phyloP scores from a whole-genome alignment of 2,797 vertebrate genomes.

The Emys orbicularis region DNA sequence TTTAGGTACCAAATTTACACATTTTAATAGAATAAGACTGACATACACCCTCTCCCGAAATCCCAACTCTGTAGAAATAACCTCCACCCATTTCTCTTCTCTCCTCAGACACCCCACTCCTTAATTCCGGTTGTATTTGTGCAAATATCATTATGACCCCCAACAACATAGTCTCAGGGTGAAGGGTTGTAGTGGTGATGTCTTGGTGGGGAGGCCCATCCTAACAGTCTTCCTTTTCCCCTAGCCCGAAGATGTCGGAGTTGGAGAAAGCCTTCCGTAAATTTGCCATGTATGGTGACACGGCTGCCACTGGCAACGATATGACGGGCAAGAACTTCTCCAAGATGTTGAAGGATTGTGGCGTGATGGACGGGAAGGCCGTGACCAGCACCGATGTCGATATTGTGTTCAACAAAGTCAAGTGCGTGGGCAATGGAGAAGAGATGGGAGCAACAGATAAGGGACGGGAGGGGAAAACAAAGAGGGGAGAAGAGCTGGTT shows the following conservation, averaged over 20 bases:
- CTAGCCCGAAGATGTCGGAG: slow-evolving; percentile 61
- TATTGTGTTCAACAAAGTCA: slow-evolving; percentile 92
- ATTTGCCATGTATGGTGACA: slow-evolving; percentile 87
- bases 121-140: neutral
- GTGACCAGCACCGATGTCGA: slow-evolving; percentile 89
- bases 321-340: slow-evolving; percentile 91
- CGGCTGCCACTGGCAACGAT: slow-evolving; percentile 83
- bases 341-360: slow-evolving; percentile 92
- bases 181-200: neutral
- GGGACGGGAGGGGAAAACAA: rapidly evolving
- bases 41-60: too few relatives aligned
- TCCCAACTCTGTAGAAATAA: neutral
- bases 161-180: neutral
- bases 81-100: neutral
- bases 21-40: neutral
- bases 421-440: slow-evolving; percentile 77
- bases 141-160: neutral
- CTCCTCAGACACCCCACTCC: neutral
- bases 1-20: neutral
- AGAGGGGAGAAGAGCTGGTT: neutral
- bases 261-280: slow-evolving; percentile 84
- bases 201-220: neutral
- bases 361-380: slow-evolving; percentile 85
- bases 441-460: rapidly evolving
- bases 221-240: neutral